Evolutionary conservation across 2,113 vertebrate genomes (phyloP).

Genomic region (Motacilla tschutschensis): DNA sequence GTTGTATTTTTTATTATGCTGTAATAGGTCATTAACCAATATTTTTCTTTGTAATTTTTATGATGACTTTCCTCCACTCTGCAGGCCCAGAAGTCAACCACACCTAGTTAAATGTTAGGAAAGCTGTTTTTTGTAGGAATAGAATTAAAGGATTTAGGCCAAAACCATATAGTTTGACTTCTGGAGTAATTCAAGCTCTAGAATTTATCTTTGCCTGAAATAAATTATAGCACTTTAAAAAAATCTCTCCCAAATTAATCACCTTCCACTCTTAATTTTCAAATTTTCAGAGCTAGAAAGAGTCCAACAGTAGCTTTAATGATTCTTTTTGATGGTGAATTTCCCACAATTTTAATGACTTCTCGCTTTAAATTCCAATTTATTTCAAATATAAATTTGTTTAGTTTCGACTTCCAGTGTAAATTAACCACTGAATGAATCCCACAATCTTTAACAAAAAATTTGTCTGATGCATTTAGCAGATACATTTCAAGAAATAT

Average conservation of each 20-base stretch:
- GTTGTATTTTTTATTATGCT: neutral
- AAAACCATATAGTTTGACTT: neutral
- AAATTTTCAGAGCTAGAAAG: neutral
- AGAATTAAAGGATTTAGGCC: neutral
- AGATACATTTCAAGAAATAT: neutral
- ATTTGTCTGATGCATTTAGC: neutral
- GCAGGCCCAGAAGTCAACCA: neutral
- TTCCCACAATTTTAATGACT: neutral
- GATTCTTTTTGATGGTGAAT: neutral
- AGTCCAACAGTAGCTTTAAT: neutral
- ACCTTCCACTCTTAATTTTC: neutral
- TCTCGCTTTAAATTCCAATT: neutral
- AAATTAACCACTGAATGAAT: neutral
- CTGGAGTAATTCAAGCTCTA: neutral
- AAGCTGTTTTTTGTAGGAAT: neutral
- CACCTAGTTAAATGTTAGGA: neutral
- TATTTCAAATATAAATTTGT: neutral
- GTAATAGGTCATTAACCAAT: neutral
- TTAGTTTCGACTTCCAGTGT: neutral
- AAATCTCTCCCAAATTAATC: neutral
- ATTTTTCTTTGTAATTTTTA: neutral
- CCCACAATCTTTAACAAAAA: fast-evolving
- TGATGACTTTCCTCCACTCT: fast-evolving
- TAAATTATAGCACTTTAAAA: neutral
- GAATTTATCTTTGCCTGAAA: neutral